Evolutionary conservation across 1,140 invertebrate genomes (phyloP), one percentile per base, ranked within the genome.

Genomic region (Aphelinus atriplicis): DNA sequence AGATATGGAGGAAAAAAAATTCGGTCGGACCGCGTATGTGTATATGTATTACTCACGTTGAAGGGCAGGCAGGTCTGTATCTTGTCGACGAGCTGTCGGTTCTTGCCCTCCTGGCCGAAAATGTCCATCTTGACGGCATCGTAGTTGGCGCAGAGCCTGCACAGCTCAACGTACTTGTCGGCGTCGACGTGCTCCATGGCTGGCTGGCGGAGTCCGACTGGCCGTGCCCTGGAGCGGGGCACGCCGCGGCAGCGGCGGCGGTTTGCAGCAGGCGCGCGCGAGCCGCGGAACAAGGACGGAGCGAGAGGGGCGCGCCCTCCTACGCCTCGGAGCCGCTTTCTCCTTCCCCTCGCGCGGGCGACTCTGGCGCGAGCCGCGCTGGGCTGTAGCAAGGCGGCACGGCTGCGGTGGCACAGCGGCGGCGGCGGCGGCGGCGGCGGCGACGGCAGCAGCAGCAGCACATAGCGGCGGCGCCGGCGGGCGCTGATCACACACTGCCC

Each of bases 101-200:
- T 85, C 68, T 82, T 86, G 50, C 88, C 89, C 61, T 89, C 87
- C 77, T 88, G 83, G 50, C 88, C 85, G 79, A 89, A 90, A 67
- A 90, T 86, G 77, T 89, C 83, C 84, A 90, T 88, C 82, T 88
- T 88, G 71, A 88, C 85, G 66, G 86, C 85, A 75, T 89, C 88
- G 80, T 88, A 87, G 46, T 85, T 86, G 72, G 88, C 89, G 80
- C 89, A 90, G 56, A 90, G 83, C 73, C 89, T 85, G 82, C 89
- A 90, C 2, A 90, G 82, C 73, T 89, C 87, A 58, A 87, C 80
- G 79, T 87, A 89, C 45, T 85, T 82, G 73, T 88, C 64, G 60
- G n/a, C 48, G 6, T 48, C n/a, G 66, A 45, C 50, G 10, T 69
- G 61, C 51, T 58, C 67, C 66, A 60, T 70, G 53, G 69, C 61